These are phyloP conservation scores for Bombus superbus DNA, from an alignment of 1,140 invertebrate species.

Conservation along the genomic window DNA sequence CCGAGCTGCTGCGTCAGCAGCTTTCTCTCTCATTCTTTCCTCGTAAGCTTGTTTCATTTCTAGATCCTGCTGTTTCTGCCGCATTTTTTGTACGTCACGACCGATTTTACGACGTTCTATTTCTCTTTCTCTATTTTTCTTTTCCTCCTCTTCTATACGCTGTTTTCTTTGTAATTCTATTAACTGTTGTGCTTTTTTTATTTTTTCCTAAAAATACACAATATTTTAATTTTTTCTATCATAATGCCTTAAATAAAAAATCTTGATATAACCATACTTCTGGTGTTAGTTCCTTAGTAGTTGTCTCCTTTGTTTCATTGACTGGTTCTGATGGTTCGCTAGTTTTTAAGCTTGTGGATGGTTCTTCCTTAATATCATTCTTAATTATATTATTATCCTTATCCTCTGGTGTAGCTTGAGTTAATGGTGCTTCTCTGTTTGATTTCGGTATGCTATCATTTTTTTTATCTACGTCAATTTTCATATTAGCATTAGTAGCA, in stretches of 20 bases:
- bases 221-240: background rate
- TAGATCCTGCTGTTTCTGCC: conserved; percentile 88
- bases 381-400: conserved; percentile 89
- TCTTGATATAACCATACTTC: conserved; percentile 32
- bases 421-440: conserved; percentile 14
- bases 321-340: conserved; percentile 7
- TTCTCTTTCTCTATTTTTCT: conserved; percentile 86
- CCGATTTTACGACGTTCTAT: conserved; percentile 88
- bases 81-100: conserved; percentile 87
- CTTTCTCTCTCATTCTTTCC: conserved; percentile 88
- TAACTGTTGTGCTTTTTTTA: conserved; percentile 82
- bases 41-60: conserved; percentile 88
- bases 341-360: conserved; percentile 78
- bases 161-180: conserved; percentile 85
- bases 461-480: conserved; percentile 18
- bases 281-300: conserved; percentile 28
- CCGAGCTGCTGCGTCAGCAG: conserved; percentile 86
- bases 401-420: conserved; percentile 90
- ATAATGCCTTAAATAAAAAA: background rate
- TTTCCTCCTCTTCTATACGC: conserved; percentile 86
- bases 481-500: conserved; percentile 10
- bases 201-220: conserved; percentile 73
- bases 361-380: conserved; percentile 85
- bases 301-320: conserved; percentile 32
- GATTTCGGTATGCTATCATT: conserved; percentile 32